Conservation (phyloP, 1,140 invertebrate species). For the Polypedilum pembai region DNA sequence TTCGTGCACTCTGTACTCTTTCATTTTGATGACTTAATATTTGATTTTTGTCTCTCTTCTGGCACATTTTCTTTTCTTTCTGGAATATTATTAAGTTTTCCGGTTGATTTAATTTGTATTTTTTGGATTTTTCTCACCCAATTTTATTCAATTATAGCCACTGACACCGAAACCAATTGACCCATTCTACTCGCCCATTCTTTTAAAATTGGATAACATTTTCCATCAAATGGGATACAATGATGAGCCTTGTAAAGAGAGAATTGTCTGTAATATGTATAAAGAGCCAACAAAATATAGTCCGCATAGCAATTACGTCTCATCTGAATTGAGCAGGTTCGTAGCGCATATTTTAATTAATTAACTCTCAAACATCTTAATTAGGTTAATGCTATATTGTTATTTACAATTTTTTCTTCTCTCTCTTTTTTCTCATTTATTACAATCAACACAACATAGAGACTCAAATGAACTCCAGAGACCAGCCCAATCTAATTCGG, state of each 20-base stretch:
- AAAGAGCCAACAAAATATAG: constrained; percentile 65
- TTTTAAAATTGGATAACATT: constrained; percentile 65
- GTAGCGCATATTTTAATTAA: constrained; percentile 29
- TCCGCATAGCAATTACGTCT: constrained; percentile 75
- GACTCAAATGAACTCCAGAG: constrained; percentile 61
- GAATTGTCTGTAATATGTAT: constrained; percentile 74
- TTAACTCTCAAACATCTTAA: constrained; percentile 18
- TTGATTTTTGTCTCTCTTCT: not conserved
- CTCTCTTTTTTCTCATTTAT: not conserved
- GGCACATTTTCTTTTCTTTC: not conserved
- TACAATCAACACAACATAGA: constrained; percentile 42
- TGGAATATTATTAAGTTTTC: not conserved
- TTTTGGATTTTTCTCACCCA: not conserved
- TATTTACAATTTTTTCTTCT: constrained; percentile 7
- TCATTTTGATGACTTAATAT: too few species aligned
- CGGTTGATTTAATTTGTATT: constrained; percentile 13
- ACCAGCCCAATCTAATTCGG: constrained; percentile 54
- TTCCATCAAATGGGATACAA: constrained; percentile 55
- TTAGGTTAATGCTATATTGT: not conserved
- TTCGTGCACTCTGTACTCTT: too few species aligned
- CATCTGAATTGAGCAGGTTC: constrained; percentile 77
- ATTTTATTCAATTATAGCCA: constrained; percentile 33
- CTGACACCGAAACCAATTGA: constrained; percentile 48
- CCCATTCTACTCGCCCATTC: constrained; percentile 68
- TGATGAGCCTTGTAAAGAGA: constrained; percentile 64